Base-by-base conservation (phyloP, 2,797 vertebrate genomes). In the Momotus momota region DNA sequence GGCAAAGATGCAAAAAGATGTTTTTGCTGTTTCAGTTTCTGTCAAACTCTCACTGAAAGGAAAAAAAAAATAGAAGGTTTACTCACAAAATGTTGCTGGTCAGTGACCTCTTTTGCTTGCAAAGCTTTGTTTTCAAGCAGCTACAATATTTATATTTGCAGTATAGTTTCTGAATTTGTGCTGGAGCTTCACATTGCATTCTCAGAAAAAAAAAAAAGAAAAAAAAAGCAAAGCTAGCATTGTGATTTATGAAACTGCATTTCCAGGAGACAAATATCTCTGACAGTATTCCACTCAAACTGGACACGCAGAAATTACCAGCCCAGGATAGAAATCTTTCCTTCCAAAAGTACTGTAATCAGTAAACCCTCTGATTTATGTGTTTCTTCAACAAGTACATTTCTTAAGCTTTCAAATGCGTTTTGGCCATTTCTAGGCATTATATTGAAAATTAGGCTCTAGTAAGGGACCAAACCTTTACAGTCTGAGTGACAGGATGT, bases 91-190 rank as follows among this genome's bases (percentile, higher is more conserved):
- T 29, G 65, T 81, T 90, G 75, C 66, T 90, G 95, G 95, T 94
- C 95, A 93, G 58, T 95, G 94, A 91, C 94, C 95, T 90, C 85
- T 81, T 91, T 86, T 93, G 87, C 89, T 94, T 94, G 77, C 91
- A 90, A 31, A 93, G 85, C 75, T 90, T 90, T 88, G 77, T 94
- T 90, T 96, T 94, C 40, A 40, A 81, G 81, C 69, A 95, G 65
- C 81, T 80, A 55, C 89, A 75, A 17, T 95, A 89, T 97, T 94
- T 96, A 93, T 31, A 81, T 96, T 91, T 91, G 79, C 67, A 81
- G 38, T 81, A 25, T 41, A 78, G 72, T 69, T 86, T 64, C 79
- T 78, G 88, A 96, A 60, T 73, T 29, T 48, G 80, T 75, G 81
- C 86, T 93, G 83, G 77, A 92, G 84, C 67, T 87, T 92, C 55